A percentile compares a stretch with the other conserved stretches of the same genome.
Conservation (phyloP, 2,888 invertebrate genomes). For the Trichopoda pennipes region DNA sequence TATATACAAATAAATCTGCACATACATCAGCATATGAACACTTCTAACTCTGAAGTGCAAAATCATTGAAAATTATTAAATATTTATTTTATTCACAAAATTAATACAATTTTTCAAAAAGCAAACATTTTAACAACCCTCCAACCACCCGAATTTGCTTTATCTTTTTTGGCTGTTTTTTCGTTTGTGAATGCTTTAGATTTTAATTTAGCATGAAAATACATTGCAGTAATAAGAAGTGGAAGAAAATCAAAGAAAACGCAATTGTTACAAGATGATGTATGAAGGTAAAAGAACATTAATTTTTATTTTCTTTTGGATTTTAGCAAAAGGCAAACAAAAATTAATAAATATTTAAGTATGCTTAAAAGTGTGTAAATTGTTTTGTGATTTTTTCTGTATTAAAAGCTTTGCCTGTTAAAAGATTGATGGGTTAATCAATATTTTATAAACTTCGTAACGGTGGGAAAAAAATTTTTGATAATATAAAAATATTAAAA, state of each 20-base stretch:
- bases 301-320: background rate
- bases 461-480: background rate
- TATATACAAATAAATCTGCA: background rate
- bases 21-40: background rate
- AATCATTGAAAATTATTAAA: slow-evolving; percentile 62
- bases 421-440: slow-evolving; percentile 63
- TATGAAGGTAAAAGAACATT: slow-evolving; percentile 48
- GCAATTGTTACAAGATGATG: slow-evolving; percentile 59
- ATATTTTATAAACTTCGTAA: slow-evolving; percentile 50
- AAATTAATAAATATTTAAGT: slow-evolving; percentile 68
- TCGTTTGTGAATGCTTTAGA: slow-evolving; percentile 19
- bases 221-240: slow-evolving; percentile 2
- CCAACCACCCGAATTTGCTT: slow-evolving; percentile 12
- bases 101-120: slow-evolving; percentile 56
- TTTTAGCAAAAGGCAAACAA: slow-evolving; percentile 32
- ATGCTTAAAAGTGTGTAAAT: slow-evolving; percentile 62
- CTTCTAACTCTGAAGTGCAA: slow-evolving; percentile 33
- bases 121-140: slow-evolving; percentile 23
- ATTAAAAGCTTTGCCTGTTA: slow-evolving; percentile 45
- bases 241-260: slow-evolving; percentile 4
- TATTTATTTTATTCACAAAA: slow-evolving; percentile 62
- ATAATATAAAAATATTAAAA: background rate
- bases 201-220: slow-evolving; percentile 26
- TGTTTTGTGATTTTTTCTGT: slow-evolving; percentile 53
- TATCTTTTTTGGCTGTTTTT: background rate